Percentiles rank a stretch among this genome's conserved stretches.
Evolutionary conservation across 2,113 vertebrate genomes (phyloP).

Genomic region (Climacteris rufus): DNA sequence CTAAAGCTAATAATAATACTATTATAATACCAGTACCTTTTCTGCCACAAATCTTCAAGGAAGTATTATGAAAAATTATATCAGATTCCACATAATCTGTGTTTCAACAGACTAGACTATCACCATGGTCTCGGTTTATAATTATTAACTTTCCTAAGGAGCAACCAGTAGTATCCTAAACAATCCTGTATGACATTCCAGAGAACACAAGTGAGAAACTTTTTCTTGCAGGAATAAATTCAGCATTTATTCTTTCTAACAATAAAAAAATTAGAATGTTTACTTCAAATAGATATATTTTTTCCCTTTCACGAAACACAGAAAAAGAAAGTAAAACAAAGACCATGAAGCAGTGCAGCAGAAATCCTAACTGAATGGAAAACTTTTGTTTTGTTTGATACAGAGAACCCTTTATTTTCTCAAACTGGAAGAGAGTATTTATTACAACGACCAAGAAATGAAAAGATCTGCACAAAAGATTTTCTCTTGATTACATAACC

Average conservation of each 20-base stretch:
- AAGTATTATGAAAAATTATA: constrained; percentile 22
- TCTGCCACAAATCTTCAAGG: not conserved
- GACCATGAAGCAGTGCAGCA: not conserved
- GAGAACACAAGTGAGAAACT: not conserved
- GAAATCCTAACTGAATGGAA: not conserved
- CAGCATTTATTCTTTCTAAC: not conserved
- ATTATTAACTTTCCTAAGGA: not conserved
- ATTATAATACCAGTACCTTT: not conserved
- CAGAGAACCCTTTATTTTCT: not conserved
- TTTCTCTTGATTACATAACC: not conserved
- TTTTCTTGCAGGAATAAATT: not conserved
- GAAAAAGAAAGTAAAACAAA: not conserved
- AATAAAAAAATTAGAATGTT: not conserved
- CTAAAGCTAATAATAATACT: not conserved
- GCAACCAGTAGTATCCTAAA: not conserved
- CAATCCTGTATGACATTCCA: not conserved
- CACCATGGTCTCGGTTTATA: not conserved
- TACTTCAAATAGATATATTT: not conserved
- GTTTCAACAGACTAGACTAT: not conserved
- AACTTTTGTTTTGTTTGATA: not conserved
- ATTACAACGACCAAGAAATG: not conserved
- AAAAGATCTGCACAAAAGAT: not conserved
- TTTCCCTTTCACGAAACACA: not conserved
- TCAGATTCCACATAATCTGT: not conserved
- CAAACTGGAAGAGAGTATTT: not conserved